A percentile compares a stretch with the other conserved stretches of the same genome.
Evolutionary conservation across 2,797 vertebrate species (phyloP).

Genomic region (Nothura maculosa): DNA sequence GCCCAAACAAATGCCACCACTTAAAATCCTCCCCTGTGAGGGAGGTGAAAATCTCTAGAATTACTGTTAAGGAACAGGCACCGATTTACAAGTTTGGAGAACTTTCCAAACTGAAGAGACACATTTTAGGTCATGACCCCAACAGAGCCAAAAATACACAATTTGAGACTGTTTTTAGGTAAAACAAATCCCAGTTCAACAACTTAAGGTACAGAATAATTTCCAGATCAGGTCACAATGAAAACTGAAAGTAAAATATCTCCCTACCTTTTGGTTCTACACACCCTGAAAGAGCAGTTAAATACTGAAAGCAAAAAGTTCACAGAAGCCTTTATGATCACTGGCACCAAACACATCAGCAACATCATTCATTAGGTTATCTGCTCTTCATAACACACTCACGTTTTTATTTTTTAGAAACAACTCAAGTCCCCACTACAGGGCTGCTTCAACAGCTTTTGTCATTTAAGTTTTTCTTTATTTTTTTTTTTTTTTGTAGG

Average conservation of each 20-base stretch:
- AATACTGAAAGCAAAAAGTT: not conserved
- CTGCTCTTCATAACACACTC: not conserved
- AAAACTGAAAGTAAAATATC: not conserved
- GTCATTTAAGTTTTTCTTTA: too few relatives aligned
- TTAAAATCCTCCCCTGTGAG: not conserved
- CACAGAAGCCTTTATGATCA: not conserved
- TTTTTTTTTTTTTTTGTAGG: too few relatives aligned
- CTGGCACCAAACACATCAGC: not conserved
- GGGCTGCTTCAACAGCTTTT: not conserved
- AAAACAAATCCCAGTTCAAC: not conserved
- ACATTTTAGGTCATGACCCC: slow-evolving; percentile 2
- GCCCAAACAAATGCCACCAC: not conserved
- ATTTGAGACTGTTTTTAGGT: not conserved
- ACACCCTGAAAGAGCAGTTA: not conserved
- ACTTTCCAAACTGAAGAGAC: not conserved
- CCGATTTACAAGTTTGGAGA: not conserved
- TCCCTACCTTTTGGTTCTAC: not conserved
- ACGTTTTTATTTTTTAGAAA: not conserved
- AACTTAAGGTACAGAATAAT: not conserved
- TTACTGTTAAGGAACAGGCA: not conserved
- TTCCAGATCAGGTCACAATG: not conserved
- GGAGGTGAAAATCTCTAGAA: not conserved
- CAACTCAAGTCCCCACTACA: not conserved
- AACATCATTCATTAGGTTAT: not conserved
- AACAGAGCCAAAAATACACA: not conserved